These are phyloP conservation scores for Diplolepis rosae DNA, from an alignment of 2,888 invertebrate genomes.

Conservation along the genomic window DNA sequence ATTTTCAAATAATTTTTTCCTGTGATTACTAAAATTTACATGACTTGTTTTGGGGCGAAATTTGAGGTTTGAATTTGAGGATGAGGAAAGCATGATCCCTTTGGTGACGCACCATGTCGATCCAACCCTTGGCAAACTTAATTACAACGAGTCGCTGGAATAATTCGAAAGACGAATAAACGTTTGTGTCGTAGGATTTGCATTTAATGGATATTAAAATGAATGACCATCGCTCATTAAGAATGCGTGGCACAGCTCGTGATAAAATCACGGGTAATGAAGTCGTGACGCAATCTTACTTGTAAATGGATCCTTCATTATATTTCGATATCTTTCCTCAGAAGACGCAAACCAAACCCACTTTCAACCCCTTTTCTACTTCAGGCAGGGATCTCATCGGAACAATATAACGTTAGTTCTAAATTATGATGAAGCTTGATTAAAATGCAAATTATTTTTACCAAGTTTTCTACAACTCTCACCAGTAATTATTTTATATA, in stretches of 20 bases:
- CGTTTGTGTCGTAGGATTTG: conserved; percentile 69
- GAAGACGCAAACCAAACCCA: conserved; percentile 51
- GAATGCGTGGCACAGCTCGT: conserved; percentile 65
- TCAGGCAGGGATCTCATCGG: not conserved
- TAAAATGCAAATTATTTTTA: conserved; percentile 18
- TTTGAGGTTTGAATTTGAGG: not conserved
- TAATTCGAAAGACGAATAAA: conserved; percentile 70
- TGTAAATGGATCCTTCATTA: conserved; percentile 71
- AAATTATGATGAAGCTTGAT: conserved; percentile 7
- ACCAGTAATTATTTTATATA: not conserved
- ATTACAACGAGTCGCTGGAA: conserved; percentile 67
- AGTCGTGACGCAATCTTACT: conserved; percentile 70
- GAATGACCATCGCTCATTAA: conserved; percentile 72
- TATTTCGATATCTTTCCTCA: conserved; percentile 67
- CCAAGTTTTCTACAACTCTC: not conserved
- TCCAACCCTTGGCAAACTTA: conserved; percentile 61
- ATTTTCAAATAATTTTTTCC: no score
- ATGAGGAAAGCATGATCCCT: not conserved
- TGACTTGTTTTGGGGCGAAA: not conserved
- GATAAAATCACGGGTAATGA: conserved; percentile 71
- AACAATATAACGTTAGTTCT: conserved; percentile 19
- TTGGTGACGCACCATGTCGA: conserved; percentile 33
- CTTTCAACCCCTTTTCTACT: conserved; percentile 5
- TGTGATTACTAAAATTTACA: no score
- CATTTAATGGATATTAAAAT: conserved; percentile 73